These are phyloP conservation scores for Aselliscus stoliczkanus DNA, from an alignment of 2,797 vertebrate species.

Conservation along the genomic window DNA sequence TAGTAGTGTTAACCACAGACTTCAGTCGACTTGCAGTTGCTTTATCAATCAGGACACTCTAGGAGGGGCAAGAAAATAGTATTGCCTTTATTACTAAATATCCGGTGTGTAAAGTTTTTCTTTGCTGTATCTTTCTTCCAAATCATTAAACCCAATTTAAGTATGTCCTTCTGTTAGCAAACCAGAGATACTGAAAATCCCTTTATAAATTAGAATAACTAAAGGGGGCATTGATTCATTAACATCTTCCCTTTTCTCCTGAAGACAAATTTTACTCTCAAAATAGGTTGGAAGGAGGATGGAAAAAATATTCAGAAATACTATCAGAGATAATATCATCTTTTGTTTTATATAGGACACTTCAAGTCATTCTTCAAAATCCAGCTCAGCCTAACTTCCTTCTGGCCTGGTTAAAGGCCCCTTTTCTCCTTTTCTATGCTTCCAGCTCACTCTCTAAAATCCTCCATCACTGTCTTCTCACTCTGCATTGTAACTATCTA, in stretches of 20 bases:
- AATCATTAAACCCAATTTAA: not conserved
- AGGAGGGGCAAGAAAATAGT: not conserved
- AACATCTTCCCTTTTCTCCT: not conserved
- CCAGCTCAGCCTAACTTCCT: not conserved
- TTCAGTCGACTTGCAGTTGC: constrained; percentile 84
- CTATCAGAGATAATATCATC: not conserved
- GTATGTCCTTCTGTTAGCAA: not conserved
- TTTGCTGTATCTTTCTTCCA: not conserved
- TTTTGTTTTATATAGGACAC: not conserved
- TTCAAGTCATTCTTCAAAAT: constrained; percentile 8
- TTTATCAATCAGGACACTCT: constrained; percentile 94
- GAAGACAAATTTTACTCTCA: not conserved
- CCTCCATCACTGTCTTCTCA: not conserved
- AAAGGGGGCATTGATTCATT: not conserved
- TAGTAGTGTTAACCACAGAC: constrained; percentile 73
- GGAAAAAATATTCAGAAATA: not conserved
- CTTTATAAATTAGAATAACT: not conserved
- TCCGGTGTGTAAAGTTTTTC: not conserved
- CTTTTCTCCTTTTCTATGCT: not conserved
- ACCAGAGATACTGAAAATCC: not conserved
- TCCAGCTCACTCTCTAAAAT: not conserved
- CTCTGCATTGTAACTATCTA: not conserved
- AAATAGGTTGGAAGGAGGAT: not conserved
- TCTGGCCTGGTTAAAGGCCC: not conserved
- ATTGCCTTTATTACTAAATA: not conserved